Base-by-base conservation (phyloP, 2,888 invertebrate genomes). In the Leucozona laternaria region DNA sequence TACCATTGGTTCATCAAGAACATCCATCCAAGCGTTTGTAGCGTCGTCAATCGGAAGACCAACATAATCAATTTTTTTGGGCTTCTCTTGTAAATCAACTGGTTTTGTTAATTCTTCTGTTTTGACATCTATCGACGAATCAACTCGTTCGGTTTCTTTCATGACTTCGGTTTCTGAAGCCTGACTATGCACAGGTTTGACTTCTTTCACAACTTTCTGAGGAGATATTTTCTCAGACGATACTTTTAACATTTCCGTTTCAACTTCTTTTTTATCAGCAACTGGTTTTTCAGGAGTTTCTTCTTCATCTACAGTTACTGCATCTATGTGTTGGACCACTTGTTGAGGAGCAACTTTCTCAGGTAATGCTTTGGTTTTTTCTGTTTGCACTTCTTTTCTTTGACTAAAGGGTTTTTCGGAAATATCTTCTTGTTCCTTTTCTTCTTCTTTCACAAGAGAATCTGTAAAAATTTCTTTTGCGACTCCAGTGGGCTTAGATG, bases 1-100 rank as follows among this genome's bases (percentile, higher is more conserved):
- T 15, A 86, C 82, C 72, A 90, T 89, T 15, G 90, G 89, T 31
- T 90, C 90, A 40, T 90, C 90, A 37, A 90, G 40, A n/a, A 90
- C 91, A 73, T 92, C 91, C 72, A 92, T 90, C 90, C 92, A 92
- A 2, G 90, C 68, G 64, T 88, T 89, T 57, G 90, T 3, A 2
- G 90, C 88, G 22, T 91, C 90, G 79, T 91, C 91, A 25, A 91
- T 89, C 13, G 91, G 91, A 73, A 91, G 88, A 70, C 90, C 91
- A 48, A 90, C 91, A 70, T 90, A 90, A 4, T 77, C 89, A 5
- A 89, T 50, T 87, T 90, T 89, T 55, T 89, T 89, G 2, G 88
- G 82, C 48, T 85, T 88, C 13, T 55, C 34, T 34, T 37, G 25
- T n/a, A 17, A 15, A 8, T 55, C 45, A 20, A 8, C 45, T 3